Percentiles rank a stretch among this genome's conserved stretches.
These are phyloP conservation scores for Porites australiensis DNA, from an alignment of 64 coral and sea anemone species.

Conservation along the genomic window DNA sequence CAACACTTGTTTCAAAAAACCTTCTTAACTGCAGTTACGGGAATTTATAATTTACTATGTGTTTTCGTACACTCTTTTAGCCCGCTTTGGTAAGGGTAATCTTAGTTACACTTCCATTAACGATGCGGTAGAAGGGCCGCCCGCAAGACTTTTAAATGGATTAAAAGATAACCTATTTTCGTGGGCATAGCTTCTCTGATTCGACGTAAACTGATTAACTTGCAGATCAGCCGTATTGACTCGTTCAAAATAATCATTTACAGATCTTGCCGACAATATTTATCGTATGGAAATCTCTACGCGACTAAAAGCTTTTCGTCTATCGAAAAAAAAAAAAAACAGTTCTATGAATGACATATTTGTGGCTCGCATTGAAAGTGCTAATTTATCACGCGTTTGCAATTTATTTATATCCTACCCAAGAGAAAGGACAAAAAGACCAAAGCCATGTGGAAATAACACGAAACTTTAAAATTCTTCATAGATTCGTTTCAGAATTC, in stretches of 20 bases:
- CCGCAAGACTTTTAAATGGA: not conserved
- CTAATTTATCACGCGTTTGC: slow-evolving; percentile 35
- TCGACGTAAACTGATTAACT: slow-evolving; percentile 11
- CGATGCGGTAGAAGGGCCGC: not conserved
- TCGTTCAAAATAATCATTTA: not conserved
- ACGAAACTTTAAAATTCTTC: not conserved
- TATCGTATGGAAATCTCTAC: not conserved
- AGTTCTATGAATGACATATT: slow-evolving; percentile 19
- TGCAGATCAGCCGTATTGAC: not conserved
- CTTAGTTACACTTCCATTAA: not conserved
- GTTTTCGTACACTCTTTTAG: not conserved
- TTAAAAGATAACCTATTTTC: slow-evolving; percentile 29
- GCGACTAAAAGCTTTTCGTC: slow-evolving; percentile 17
- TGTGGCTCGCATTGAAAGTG: slow-evolving; percentile 27
- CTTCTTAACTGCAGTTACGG: too few relatives aligned
- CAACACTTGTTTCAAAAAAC: too few relatives aligned
- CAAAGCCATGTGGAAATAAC: not conserved
- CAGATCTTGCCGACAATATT: not conserved
- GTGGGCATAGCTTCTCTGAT: not conserved
- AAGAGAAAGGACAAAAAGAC: not conserved
- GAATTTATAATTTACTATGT: not conserved
- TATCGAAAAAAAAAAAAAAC: not conserved
- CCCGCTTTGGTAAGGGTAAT: not conserved
- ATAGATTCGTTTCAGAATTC: not conserved
- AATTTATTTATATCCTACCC: not conserved